Conservation (phyloP, 2,888 invertebrate species). For the Heterodera filipjevi region DNA sequence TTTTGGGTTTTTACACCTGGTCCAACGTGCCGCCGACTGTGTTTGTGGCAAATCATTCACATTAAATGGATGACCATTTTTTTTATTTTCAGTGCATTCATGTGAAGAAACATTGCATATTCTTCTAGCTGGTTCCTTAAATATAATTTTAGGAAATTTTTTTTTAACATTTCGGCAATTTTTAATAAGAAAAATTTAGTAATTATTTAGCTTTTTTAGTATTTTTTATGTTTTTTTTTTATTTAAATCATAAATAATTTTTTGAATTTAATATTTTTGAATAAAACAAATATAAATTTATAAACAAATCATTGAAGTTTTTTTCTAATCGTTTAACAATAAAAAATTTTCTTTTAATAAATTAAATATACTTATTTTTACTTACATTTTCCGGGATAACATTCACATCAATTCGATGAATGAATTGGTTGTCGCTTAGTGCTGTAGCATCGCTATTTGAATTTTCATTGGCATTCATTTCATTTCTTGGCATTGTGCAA, state of each 20-base stretch:
- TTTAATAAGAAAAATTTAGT: too few relatives aligned
- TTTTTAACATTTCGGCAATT: too few relatives aligned
- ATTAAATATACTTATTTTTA: neutral
- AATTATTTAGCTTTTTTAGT: too few relatives aligned
- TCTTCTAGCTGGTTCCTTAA: too few relatives aligned
- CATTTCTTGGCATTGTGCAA: neutral
- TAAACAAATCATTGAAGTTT: too few relatives aligned
- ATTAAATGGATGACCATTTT: neutral
- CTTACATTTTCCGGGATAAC: neutral
- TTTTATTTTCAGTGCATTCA: neutral
- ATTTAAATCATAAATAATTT: too few relatives aligned
- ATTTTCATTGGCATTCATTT: neutral
- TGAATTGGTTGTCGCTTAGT: neutral
- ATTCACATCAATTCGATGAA: neutral
- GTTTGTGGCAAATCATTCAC: neutral
- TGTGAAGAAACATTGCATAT: neutral
- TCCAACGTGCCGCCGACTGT: neutral
- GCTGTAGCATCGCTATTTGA: neutral
- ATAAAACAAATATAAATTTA: too few relatives aligned
- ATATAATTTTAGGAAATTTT: too few relatives aligned
- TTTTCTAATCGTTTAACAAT: neutral
- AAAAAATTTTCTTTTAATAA: neutral
- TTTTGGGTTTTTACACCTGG: neutral
- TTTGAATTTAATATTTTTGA: too few relatives aligned
- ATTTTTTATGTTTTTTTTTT: too few relatives aligned